Conservation (phyloP, 2,113 vertebrate genomes). For the Lota lota region DNA sequence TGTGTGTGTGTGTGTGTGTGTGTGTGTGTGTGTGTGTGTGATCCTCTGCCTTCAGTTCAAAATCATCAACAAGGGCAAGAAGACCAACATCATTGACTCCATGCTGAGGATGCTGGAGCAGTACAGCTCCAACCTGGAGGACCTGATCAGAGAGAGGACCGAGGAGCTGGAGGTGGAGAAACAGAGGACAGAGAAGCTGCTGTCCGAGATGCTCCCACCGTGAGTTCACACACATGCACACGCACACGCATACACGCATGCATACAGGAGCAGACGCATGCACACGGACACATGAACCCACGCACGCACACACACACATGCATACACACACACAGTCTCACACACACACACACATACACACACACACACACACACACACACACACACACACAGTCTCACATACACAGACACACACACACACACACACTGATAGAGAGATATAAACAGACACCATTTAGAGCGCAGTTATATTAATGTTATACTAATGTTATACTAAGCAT, state of each 20-base stretch:
- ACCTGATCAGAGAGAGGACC: conserved; percentile 86
- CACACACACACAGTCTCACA: too few relatives aligned
- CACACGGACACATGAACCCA: too few relatives aligned
- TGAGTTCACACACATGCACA: conserved; percentile 68
- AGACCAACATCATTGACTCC: conserved; percentile 93
- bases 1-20: too few relatives aligned
- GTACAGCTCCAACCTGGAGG: conserved; percentile 93
- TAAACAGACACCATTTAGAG: too few relatives aligned
- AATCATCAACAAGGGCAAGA: conserved; percentile 91
- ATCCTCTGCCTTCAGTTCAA: conserved; percentile 77
- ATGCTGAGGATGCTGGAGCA: conserved; percentile 94
- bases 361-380: too few relatives aligned
- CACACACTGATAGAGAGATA: too few relatives aligned
- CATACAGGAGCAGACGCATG: background rate
- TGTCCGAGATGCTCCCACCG: conserved; percentile 90
- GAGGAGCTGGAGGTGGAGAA: conserved; percentile 94
- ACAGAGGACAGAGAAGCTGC: conserved; percentile 89
- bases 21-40: conserved; percentile 1
- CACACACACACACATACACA: too few relatives aligned
- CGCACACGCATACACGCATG: background rate
- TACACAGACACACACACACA: too few relatives aligned
- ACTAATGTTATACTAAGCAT: background rate
- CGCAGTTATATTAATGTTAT: too few relatives aligned
- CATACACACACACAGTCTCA: too few relatives aligned
- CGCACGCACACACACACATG: too few relatives aligned